Conservation (phyloP, 2,797 vertebrate genomes). For the Phataginus tricuspis region DNA sequence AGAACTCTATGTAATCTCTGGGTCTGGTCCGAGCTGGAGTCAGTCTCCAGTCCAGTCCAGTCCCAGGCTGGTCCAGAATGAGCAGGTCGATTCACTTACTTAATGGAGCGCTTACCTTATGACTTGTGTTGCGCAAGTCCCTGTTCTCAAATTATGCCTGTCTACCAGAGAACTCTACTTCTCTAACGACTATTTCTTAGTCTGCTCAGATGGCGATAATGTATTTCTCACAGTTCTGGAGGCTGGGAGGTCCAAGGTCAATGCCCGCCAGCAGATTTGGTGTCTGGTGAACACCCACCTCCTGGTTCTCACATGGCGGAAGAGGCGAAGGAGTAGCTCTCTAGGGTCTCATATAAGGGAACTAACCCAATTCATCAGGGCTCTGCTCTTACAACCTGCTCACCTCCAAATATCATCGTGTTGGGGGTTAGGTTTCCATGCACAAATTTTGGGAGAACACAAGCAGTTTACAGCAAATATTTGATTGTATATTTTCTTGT, state of each 20-base stretch:
- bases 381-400: not conserved
- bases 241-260: not conserved
- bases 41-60: not conserved
- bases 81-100: not conserved
- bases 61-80: not conserved
- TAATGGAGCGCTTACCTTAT: not conserved
- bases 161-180: not conserved
- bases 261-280: not conserved
- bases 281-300: not conserved
- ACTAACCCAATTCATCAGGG: too few relatives aligned
- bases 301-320: not conserved
- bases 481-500: not conserved
- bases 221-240: not conserved
- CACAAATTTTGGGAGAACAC: not conserved
- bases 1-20: not conserved
- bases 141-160: not conserved
- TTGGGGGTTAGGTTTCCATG: not conserved
- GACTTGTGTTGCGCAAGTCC: accelerated
- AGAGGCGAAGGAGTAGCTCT: too few relatives aligned
- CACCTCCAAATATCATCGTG: not conserved
- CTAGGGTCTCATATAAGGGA: not conserved
- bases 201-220: not conserved
- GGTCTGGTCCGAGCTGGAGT: not conserved
- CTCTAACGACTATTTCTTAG: not conserved
- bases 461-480: too few relatives aligned